Conservation (phyloP, 2,113 vertebrate species). For the Poeciliopsis prolifica region DNA sequence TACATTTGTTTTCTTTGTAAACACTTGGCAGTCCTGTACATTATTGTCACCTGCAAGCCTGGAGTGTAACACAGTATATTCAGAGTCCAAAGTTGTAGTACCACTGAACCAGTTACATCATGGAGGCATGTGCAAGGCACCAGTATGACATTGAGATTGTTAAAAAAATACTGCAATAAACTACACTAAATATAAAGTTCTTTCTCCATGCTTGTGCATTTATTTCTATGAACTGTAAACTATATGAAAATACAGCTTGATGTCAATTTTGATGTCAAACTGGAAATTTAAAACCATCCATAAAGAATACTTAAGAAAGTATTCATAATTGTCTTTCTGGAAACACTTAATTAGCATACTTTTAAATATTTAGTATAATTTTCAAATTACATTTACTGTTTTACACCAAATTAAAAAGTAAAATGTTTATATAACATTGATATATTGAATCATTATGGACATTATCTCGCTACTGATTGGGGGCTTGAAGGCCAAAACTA, state of each 20-base stretch:
- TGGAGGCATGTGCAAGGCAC: neutral
- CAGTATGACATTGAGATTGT: neutral
- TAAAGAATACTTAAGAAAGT: too few relatives aligned
- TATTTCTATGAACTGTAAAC: neutral
- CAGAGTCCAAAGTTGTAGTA: neutral
- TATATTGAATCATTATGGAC: neutral
- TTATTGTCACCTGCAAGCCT: too few relatives aligned
- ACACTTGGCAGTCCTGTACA: neutral
- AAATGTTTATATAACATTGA: neutral
- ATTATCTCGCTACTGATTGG: too few relatives aligned
- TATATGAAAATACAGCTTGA: neutral
- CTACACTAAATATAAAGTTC: neutral
- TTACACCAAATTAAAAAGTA: neutral
- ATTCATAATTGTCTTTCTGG: too few relatives aligned
- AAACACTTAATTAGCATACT: too few relatives aligned
- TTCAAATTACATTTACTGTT: neutral
- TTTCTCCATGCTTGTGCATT: too few relatives aligned
- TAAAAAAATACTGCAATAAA: neutral
- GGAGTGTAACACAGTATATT: neutral
- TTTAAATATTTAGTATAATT: neutral
- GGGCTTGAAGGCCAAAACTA: too few relatives aligned
- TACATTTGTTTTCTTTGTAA: neutral
- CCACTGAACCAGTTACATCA: neutral
- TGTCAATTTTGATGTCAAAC: neutral
- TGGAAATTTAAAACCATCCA: neutral